Conservation (phyloP, 2,888 invertebrate genomes). For the Harpalus rufipes region DNA sequence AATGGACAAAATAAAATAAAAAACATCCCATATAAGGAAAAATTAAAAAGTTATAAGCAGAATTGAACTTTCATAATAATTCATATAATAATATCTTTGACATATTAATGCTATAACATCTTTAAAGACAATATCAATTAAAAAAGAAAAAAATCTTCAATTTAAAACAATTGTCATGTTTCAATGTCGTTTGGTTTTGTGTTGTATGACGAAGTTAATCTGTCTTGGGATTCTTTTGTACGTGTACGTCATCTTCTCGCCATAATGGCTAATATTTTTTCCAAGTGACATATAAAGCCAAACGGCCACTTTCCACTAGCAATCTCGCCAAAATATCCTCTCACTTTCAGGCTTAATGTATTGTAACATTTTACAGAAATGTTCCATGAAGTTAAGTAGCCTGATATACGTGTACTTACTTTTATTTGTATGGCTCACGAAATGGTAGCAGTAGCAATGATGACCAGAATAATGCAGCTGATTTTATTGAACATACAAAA, state of each 20-base stretch:
- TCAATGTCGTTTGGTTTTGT: neutral
- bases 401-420: conserved; percentile 33
- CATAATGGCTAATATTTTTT: conserved; percentile 67
- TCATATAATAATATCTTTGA: too few species aligned
- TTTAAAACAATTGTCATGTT: neutral
- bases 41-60: too few species aligned
- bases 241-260: conserved; percentile 49
- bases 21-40: too few species aligned
- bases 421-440: conserved; percentile 30
- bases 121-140: too few species aligned
- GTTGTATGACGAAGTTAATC: neutral
- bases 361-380: conserved; percentile 10
- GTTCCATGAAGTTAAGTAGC: conserved; percentile 1
- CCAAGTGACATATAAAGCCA: conserved; percentile 62
- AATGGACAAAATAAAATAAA: too few species aligned
- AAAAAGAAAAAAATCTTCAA: neutral
- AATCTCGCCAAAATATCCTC: conserved; percentile 61
- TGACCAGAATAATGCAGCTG: neutral
- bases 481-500: neutral
- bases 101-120: too few species aligned
- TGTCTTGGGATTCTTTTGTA: conserved; percentile 2
- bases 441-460: conserved; percentile 14
- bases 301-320: conserved; percentile 60
- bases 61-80: too few species aligned
- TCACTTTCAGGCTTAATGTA: conserved; percentile 62